Conservation (phyloP, 1,140 invertebrate genomes). For the Papilio glaucus region DNA sequence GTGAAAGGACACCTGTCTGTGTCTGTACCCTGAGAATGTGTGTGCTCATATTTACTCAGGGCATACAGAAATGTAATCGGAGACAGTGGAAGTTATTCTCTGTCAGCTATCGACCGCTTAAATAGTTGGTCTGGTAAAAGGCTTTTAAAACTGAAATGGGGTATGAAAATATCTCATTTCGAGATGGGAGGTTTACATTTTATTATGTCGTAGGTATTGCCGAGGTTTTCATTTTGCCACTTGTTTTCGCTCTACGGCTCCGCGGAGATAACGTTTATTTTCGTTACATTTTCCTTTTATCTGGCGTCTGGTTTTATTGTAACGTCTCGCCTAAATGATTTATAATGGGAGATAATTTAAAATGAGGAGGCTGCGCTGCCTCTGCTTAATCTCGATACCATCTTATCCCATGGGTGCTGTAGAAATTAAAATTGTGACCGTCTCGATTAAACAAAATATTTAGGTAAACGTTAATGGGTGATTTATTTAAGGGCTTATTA, state of each 20-base stretch:
- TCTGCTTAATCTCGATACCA: background rate
- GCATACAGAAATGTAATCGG: no score
- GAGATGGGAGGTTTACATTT: background rate
- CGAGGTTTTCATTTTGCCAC: background rate
- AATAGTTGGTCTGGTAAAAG: no score
- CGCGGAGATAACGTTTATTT: conserved; percentile 18
- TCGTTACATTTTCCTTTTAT: conserved; percentile 23
- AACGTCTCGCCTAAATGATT: conserved; percentile 8
- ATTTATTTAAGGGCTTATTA: no score
- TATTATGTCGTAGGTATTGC: background rate
- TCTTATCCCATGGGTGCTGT: conserved; percentile 11
- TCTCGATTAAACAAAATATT: background rate
- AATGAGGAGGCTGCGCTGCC: background rate
- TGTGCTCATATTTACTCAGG: no score
- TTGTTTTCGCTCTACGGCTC: background rate
- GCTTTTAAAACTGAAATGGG: background rate
- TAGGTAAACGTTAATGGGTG: background rate
- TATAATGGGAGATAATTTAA: conserved; percentile 22
- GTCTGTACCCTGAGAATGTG: no score
- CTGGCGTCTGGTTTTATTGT: conserved; percentile 14
- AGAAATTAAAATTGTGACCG: background rate
- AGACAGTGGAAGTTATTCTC: no score
- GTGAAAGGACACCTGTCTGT: no score
- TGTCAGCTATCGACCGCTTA: no score
- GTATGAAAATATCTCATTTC: background rate